A percentile compares a stretch with the other conserved stretches of the same genome.
Evolutionary conservation across 2,113 vertebrate species (phyloP).

Genomic region (Hydropotes inermis): DNA sequence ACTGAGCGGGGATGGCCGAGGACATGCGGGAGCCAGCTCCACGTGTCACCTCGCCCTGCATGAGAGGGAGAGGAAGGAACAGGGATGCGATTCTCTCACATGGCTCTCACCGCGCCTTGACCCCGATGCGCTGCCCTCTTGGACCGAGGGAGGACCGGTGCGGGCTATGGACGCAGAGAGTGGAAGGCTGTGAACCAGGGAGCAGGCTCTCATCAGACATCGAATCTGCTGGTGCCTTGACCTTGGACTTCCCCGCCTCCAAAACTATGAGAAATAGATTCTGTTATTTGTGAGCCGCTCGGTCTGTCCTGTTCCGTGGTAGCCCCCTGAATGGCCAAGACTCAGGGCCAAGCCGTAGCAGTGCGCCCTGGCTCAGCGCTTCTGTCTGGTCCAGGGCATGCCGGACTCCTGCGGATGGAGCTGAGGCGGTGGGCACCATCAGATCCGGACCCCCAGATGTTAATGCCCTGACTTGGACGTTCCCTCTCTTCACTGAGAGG

Average conservation of each 20-base stretch:
- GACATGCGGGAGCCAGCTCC: background rate
- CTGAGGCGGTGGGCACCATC: background rate
- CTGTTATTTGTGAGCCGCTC: background rate
- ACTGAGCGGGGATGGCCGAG: background rate
- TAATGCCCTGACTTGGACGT: background rate
- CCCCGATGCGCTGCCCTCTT: background rate
- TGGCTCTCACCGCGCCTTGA: background rate
- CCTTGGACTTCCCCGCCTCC: background rate
- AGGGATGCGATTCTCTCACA: background rate
- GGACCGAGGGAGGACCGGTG: background rate
- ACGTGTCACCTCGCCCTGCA: background rate
- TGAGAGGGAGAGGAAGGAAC: background rate
- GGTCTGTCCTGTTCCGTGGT: background rate
- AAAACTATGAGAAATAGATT: background rate
- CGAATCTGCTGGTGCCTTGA: background rate
- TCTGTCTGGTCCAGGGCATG: background rate
- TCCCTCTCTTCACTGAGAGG: background rate
- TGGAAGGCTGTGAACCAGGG: background rate
- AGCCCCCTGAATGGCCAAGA: background rate
- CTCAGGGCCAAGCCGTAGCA: background rate
- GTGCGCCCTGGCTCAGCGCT: background rate
- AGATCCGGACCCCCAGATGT: accelerated
- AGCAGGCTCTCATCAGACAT: background rate
- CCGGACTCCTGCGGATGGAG: background rate
- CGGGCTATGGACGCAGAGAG: background rate